Evolutionary conservation across 2,797 vertebrate genomes (phyloP), one percentile per base, ranked within the genome.

Genomic region (Propithecus deckenii): DNA sequence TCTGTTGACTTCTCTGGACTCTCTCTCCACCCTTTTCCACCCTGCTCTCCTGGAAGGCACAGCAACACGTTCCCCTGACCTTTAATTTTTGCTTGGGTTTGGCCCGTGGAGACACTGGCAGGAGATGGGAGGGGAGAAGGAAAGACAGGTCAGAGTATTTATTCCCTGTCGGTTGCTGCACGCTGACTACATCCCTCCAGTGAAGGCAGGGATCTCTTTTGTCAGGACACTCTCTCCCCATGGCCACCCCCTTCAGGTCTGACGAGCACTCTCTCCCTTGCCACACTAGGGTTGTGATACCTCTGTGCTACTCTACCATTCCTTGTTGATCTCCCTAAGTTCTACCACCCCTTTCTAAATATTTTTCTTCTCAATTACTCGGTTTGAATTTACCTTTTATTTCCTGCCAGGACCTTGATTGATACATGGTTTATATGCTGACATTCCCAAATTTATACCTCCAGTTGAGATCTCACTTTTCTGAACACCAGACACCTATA

Each of bases 21-120:
- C 13, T 52, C 13, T 79, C 35, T 59, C 43, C 5, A 25, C 5
- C 5, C 6, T 18, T 80, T 63, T 59, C 25, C 17, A 35, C 30
- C 71, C 50, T 78, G 63, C 46, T 81, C 2, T 75, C 7, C 30
- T 20, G 32, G 69, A 86, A 80, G 35, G 38, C 32, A 30, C 1
- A 85, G 59, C 38, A 72, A 13, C 25, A 15, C 12, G 25, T 13
- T 50, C n/a, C 41, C 12, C n/a, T 80, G 63, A 83, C 38, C 43
- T 89, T 80, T 92, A 63, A 23, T 94, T 72, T 83, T 86, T n/a
- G 55, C n/a, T 59, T 50, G 18, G 32, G 48, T 91, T 87, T 71
- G 84, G 38, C 71, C 12, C 18, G 0, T n/a, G 38, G 30, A 75
- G 30, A 22, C 50, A 35, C 7, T 41, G 55, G 67, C 28, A 52